These are phyloP conservation scores for Ranitomeya variabilis DNA, from an alignment of 2,113 vertebrate genomes.

Conservation along the genomic window DNA sequence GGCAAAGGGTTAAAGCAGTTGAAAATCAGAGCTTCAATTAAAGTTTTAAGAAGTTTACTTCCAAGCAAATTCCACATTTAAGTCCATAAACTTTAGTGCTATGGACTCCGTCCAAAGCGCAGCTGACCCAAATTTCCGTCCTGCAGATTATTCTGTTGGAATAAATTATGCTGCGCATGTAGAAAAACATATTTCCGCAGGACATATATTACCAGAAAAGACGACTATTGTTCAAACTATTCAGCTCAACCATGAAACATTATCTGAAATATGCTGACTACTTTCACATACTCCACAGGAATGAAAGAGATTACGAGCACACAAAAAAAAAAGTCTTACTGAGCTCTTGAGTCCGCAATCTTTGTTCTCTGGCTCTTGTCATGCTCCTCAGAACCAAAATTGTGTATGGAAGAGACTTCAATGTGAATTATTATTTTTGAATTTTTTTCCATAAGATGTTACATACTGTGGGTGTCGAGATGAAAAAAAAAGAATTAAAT, in stretches of 20 bases:
- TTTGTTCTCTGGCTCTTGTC: conserved; percentile 30
- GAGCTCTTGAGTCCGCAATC: conserved; percentile 42
- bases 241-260: conserved; percentile 41
- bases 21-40: not conserved
- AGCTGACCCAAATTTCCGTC: not conserved
- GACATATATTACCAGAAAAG: conserved; percentile 36
- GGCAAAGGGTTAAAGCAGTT: too few species aligned
- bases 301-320: conserved; percentile 29
- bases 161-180: conserved; percentile 39
- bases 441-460: conserved; percentile 32
- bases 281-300: conserved; percentile 38
- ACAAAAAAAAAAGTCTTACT: conserved; percentile 6
- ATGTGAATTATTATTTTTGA: conserved; percentile 28
- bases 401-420: conserved; percentile 41
- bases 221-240: conserved; percentile 40
- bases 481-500: conserved; percentile 3
- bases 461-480: not conserved
- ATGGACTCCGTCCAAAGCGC: not conserved
- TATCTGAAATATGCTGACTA: conserved; percentile 36
- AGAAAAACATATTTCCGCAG: conserved; percentile 20
- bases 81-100: not conserved
- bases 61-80: not conserved
- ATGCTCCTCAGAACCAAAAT: conserved; percentile 30
- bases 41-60: not conserved
- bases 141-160: conserved; percentile 6